Conservation (phyloP, 2,113 vertebrate genomes). For the Microcebus griseorufus region DNA sequence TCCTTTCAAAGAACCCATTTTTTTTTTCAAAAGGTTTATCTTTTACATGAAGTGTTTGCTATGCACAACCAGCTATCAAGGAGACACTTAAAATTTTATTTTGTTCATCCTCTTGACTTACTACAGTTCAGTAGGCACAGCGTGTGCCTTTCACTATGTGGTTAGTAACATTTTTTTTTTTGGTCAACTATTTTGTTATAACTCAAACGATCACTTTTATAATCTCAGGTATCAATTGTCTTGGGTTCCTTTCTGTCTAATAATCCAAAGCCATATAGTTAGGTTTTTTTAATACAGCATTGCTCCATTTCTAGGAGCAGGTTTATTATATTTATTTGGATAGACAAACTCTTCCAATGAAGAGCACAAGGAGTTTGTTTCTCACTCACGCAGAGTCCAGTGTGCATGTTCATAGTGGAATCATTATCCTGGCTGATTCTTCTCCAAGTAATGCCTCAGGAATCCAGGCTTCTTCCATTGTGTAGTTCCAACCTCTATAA, state of each 20-base stretch:
- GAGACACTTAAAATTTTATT: neutral
- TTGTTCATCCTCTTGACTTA: neutral
- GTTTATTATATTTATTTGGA: neutral
- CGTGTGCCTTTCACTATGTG: neutral
- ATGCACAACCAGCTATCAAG: neutral
- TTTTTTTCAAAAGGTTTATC: neutral
- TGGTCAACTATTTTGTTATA: neutral
- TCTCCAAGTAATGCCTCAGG: neutral
- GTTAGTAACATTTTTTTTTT: neutral
- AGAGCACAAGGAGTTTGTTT: neutral
- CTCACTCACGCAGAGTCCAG: neutral
- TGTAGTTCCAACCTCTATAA: neutral
- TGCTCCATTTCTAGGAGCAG: neutral
- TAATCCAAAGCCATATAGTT: neutral
- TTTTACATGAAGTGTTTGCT: constrained; percentile 7
- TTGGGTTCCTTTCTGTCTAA: neutral
- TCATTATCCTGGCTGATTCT: neutral
- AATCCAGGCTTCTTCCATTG: neutral
- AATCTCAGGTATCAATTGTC: neutral
- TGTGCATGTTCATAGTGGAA: neutral
- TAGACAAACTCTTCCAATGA: neutral
- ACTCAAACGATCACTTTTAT: neutral
- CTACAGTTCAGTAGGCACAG: neutral
- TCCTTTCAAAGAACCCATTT: neutral
- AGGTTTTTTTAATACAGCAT: neutral